Conservation (phyloP, 2,888 invertebrate species). For the Cosmopolites sordidus region DNA sequence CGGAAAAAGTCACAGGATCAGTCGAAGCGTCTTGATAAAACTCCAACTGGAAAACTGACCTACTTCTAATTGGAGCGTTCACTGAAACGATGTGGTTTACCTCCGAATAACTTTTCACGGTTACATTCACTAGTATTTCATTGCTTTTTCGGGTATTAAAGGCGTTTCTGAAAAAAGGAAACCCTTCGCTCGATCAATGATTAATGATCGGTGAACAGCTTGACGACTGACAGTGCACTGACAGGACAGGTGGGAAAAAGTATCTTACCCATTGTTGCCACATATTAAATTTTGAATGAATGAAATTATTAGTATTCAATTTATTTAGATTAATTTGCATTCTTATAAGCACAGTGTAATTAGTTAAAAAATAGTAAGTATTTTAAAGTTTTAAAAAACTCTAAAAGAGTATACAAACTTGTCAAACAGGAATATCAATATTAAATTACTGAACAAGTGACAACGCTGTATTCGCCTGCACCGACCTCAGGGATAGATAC, state of each 20-base stretch:
- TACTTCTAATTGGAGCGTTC: neutral
- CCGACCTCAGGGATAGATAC: too few relatives aligned
- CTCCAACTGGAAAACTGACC: constrained; percentile 11
- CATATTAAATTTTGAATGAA: too few relatives aligned
- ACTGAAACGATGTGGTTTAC: constrained; percentile 1
- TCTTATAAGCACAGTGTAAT: too few relatives aligned
- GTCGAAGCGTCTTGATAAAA: constrained; percentile 8
- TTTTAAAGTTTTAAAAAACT: too few relatives aligned
- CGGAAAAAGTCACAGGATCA: constrained; percentile 20
- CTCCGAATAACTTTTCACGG: constrained; percentile 10
- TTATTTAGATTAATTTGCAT: too few relatives aligned
- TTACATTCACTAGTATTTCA: constrained; percentile 24
- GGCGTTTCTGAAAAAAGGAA: constrained; percentile 29
- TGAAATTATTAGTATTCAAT: too few relatives aligned
- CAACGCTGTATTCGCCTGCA: too few relatives aligned
- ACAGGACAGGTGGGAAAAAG: constrained; percentile 38
- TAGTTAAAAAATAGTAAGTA: too few relatives aligned
- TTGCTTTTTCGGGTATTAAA: constrained; percentile 2
- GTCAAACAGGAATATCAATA: too few relatives aligned
- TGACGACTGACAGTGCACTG: constrained; percentile 33
- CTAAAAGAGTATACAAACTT: too few relatives aligned
- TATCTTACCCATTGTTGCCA: constrained; percentile 9
- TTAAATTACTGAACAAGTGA: too few relatives aligned
- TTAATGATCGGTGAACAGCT: constrained; percentile 42
- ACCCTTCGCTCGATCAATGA: constrained; percentile 42